Evolutionary conservation across 2,113 vertebrate species (phyloP), one percentile per base, ranked within the genome.

Genomic region (Perognathus longimembris): DNA sequence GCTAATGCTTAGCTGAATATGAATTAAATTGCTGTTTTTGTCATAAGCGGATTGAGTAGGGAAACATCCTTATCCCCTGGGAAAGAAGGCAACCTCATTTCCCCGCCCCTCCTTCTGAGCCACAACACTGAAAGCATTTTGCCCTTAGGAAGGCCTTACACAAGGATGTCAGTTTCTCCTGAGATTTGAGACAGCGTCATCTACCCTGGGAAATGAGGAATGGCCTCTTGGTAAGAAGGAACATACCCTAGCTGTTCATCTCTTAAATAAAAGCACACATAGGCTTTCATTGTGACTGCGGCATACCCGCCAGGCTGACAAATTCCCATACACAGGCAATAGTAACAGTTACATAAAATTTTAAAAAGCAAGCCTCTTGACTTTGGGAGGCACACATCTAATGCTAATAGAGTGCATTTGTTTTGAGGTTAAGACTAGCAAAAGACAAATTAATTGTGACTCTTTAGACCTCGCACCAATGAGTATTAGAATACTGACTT

Each of bases 1-100:
- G 54, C 38, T 90, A 81, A 40, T 82, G 66, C 94, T 89, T 89
- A 95, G 92, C 64, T 45, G 85, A 93, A 86, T 82, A 45, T 24
- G 18, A 20, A 96, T 94, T 74, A 92, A 96, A 97, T 92, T 28
- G 73, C 81, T 85, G 84, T 40, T 94, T 95, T 94, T 89, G 87
- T 83, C 54, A 77, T 94, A 93, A 91, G 75, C 3, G 2, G 45
- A 80, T 92, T 21, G 7, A 93, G 82, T 78, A 64, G 40, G 28
- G 45, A 61, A 77, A 38, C 24, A 45, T 45, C 54, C 70, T 63
- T 30, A 69, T 50, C 32, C 42, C 45, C 66, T 71, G 42, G 36
- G 63, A 42, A 24, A 69, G 40, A 88, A 38, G 36, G 30, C 57
- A 91, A 28, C 34, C 14, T 34, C 30, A 7, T 45, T 45, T 11